phyloP scores from a whole-genome alignment of 2,888 invertebrate genomes.

The Drosophila bunnanda region DNA sequence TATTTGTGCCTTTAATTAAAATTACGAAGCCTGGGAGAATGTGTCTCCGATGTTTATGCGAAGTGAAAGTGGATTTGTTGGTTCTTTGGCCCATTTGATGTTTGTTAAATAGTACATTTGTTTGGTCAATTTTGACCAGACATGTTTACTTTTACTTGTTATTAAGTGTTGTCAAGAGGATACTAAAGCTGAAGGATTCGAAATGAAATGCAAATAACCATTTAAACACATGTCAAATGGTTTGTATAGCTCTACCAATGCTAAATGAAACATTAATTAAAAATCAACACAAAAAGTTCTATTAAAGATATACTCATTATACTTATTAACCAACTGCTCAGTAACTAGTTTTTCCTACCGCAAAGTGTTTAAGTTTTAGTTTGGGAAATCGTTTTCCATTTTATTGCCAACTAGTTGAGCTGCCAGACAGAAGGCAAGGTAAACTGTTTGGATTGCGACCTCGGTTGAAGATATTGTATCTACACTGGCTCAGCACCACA shows the following conservation, averaged over 20 bases:
- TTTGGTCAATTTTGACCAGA: constrained; percentile 10
- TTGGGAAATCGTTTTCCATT: not conserved
- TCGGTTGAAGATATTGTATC: constrained; percentile 62
- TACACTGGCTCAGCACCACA: constrained; percentile 15
- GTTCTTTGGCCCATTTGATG: constrained; percentile 11
- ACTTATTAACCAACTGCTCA: too few relatives aligned
- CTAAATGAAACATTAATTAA: not conserved
- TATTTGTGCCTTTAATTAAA: constrained; percentile 74
- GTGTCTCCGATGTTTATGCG: constrained; percentile 15
- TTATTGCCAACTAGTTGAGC: constrained; percentile 10
- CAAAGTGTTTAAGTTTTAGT: not conserved
- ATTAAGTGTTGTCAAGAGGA: not conserved
- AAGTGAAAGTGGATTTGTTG: constrained; percentile 9
- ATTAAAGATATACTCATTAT: not conserved
- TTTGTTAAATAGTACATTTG: constrained; percentile 22
- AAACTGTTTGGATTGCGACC: constrained; percentile 14
- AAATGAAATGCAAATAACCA: not conserved
- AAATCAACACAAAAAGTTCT: not conserved
- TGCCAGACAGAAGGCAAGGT: not conserved
- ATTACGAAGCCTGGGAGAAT: constrained; percentile 37
- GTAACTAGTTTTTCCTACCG: too few relatives aligned
- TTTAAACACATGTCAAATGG: not conserved
- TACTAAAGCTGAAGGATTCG: not conserved
- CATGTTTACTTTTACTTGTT: constrained; percentile 9
- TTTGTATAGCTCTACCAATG: not conserved